Conservation (phyloP, 2,888 invertebrate species). For the Mythimna albipuncta region DNA sequence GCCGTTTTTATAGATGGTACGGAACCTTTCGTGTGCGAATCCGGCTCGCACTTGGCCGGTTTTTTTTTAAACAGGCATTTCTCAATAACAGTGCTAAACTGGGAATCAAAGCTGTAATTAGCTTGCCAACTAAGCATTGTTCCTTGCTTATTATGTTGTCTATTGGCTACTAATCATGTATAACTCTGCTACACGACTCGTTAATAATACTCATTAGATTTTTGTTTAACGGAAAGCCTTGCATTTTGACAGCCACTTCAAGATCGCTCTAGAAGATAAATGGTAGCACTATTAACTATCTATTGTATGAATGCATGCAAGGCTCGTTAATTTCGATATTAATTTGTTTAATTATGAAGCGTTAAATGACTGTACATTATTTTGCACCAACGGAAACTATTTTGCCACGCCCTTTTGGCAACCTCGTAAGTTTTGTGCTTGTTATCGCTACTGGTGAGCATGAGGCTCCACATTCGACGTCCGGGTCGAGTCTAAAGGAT, state of each 20-base stretch:
- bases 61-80: conserved; percentile 4
- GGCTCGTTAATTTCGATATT: conserved; percentile 4
- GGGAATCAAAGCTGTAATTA: conserved; percentile 33
- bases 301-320: not conserved
- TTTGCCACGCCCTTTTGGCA: not conserved
- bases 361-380: not conserved
- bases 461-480: not conserved
- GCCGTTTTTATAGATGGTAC: no score
- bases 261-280: conserved; percentile 40
- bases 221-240: conserved; percentile 22
- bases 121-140: not conserved
- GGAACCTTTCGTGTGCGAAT: no score
- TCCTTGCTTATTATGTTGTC: conserved; percentile 17
- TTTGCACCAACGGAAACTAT: not conserved
- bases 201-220: conserved; percentile 9
- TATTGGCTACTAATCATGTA: not conserved
- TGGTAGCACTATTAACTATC: conserved; percentile 16
- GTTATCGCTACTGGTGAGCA: not conserved
- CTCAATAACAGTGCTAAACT: conserved; percentile 11
- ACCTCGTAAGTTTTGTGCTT: not conserved
- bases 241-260: conserved; percentile 9
- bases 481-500: no score
- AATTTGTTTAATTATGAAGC: conserved; percentile 9
- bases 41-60: no score
- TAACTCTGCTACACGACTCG: not conserved